Evolutionary conservation across 1,140 invertebrate species (phyloP).

Genomic region (Drosophila nannoptera): DNA sequence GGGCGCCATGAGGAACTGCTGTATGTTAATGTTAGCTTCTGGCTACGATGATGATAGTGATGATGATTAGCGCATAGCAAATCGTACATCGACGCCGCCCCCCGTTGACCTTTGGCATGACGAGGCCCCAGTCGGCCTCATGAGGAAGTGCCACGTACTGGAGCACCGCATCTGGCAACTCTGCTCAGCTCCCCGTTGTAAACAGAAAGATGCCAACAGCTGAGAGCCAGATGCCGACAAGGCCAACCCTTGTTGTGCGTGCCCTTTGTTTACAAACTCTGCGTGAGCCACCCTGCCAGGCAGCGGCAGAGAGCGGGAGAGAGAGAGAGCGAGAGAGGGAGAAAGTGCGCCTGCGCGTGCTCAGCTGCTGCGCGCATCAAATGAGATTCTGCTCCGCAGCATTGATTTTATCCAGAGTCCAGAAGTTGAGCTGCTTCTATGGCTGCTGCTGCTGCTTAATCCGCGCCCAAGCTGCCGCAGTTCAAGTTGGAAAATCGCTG

Average conservation of each 20-base stretch:
- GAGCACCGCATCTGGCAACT: conserved; percentile 27
- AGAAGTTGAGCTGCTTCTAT: no score
- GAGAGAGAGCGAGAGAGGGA: neutral
- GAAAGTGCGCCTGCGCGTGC: conserved; percentile 1
- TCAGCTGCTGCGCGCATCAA: conserved; percentile 60
- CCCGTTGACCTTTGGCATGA: conserved; percentile 55
- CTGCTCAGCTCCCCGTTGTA: conserved; percentile 34
- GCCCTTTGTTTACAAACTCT: conserved; percentile 68
- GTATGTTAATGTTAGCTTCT: conserved; percentile 48
- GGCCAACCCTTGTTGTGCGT: conserved; percentile 38
- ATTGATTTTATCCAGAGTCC: conserved; percentile 76
- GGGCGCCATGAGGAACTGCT: conserved; percentile 52
- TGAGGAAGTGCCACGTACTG: conserved; percentile 34
- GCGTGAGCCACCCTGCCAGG: neutral
- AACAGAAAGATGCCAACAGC: conserved; percentile 59
- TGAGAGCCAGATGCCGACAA: conserved; percentile 34
- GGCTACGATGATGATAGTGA: neutral
- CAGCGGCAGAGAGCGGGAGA: conserved; percentile 7
- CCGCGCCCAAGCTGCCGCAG: conserved; percentile 67
- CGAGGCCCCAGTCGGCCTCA: no score
- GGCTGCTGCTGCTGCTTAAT: conserved; percentile 64
- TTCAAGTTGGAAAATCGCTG: conserved; percentile 47
- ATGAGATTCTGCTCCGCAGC: conserved; percentile 1
- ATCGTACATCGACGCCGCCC: conserved; percentile 37
- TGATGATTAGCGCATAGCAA: conserved; percentile 44